A percentile compares a stretch with the other conserved stretches of the same genome.
Evolutionary conservation across 2,888 invertebrate genomes (phyloP).

Genomic region (Rotaria magnacalcarata): DNA sequence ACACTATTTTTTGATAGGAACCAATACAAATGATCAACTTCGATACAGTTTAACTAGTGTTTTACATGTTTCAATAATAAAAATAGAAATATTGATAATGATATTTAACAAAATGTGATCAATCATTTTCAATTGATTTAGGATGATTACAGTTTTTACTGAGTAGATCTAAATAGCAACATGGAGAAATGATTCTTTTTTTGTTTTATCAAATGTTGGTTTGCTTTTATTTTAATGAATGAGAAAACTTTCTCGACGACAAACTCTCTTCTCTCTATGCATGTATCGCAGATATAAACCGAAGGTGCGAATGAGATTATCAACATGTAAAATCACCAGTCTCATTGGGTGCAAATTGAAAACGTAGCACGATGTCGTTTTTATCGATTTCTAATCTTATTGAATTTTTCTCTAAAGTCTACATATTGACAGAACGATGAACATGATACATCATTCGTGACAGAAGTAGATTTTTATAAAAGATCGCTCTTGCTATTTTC

Average conservation of each 20-base stretch:
- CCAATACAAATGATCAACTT: neutral
- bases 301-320: constrained; percentile 17
- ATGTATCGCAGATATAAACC: neutral
- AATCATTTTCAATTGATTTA: neutral
- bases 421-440: no score
- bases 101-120: neutral
- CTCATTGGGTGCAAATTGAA: constrained; percentile 4
- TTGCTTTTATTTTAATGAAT: neutral
- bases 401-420: neutral
- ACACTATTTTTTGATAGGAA: neutral
- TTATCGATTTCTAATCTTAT: neutral
- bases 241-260: neutral
- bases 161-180: no score
- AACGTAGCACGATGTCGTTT: neutral
- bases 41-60: neutral
- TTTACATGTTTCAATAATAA: neutral
- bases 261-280: neutral
- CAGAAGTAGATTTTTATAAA: no score
- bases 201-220: no score
- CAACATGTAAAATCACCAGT: neutral
- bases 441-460: no score
- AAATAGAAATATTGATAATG: neutral
- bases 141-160: no score
- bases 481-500: no score
- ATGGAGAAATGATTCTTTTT: no score